Conservation (phyloP, 2,113 vertebrate genomes). For the Phaethornis superciliosus region DNA sequence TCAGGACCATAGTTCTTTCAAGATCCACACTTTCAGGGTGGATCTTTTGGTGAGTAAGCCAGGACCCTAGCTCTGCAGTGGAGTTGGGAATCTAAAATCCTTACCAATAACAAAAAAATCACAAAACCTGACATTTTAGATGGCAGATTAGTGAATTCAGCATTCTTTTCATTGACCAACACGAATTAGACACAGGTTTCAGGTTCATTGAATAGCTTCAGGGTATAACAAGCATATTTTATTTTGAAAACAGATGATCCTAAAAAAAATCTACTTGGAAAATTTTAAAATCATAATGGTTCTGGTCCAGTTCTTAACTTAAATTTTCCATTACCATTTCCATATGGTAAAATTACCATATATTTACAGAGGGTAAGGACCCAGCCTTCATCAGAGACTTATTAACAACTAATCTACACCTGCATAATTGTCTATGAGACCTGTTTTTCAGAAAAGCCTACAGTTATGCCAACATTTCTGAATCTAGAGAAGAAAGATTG, state of each 20-base stretch:
- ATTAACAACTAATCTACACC: background rate
- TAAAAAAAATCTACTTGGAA: background rate
- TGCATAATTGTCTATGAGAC: background rate
- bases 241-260: background rate
- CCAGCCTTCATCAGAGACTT: background rate
- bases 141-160: background rate
- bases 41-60: background rate
- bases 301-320: background rate
- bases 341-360: too few relatives aligned
- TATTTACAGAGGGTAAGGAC: background rate
- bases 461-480: background rate
- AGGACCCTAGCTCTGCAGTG: background rate
- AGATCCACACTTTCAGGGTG: background rate
- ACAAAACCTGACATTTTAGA: background rate
- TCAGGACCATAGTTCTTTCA: background rate
- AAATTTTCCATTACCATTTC: background rate
- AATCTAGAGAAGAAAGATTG: background rate
- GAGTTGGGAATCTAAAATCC: background rate
- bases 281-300: background rate
- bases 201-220: background rate
- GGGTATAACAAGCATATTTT: background rate
- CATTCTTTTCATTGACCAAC: background rate
- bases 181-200: background rate
- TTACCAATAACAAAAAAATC: background rate
- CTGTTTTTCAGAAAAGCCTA: background rate